These are phyloP conservation scores for Trachythela sp. DNA, from an alignment of 64 coral and sea anemone species.

Conservation along the genomic window DNA sequence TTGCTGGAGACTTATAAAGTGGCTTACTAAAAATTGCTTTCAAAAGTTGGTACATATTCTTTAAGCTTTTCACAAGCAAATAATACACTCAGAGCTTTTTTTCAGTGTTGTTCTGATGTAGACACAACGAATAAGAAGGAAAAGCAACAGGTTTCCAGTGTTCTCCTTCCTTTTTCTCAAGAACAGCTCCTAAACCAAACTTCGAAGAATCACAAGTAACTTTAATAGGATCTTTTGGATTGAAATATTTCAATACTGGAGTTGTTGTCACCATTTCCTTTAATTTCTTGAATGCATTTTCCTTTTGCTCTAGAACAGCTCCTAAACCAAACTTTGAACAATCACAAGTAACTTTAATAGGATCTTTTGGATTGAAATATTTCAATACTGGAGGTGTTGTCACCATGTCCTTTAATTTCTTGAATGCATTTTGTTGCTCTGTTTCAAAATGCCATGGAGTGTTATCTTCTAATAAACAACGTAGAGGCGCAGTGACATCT, in stretches of 20 bases:
- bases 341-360: background rate
- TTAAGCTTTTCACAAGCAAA: conserved; percentile 19
- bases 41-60: conserved; percentile 3
- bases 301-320: conserved; percentile 1
- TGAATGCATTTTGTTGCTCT: conserved; percentile 2
- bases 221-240: conserved; percentile 10
- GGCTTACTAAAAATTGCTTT: background rate
- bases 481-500: conserved; percentile 15
- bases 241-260: background rate
- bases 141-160: conserved; percentile 27
- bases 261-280: conserved; percentile 9
- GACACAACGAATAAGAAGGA: background rate
- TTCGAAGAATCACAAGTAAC: background rate
- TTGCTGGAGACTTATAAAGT: background rate
- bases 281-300: background rate
- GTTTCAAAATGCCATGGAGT: conserved; percentile 12
- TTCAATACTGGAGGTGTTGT: background rate
- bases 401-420: conserved; percentile 9
- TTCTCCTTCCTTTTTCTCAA: background rate
- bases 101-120: background rate
- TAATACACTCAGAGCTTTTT: background rate
- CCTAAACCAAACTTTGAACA: conserved; percentile 11
- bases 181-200: conserved; percentile 18
- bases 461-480: background rate
- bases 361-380: conserved; percentile 24